Conservation (phyloP, 2,113 vertebrate genomes). For the Serinus canaria region DNA sequence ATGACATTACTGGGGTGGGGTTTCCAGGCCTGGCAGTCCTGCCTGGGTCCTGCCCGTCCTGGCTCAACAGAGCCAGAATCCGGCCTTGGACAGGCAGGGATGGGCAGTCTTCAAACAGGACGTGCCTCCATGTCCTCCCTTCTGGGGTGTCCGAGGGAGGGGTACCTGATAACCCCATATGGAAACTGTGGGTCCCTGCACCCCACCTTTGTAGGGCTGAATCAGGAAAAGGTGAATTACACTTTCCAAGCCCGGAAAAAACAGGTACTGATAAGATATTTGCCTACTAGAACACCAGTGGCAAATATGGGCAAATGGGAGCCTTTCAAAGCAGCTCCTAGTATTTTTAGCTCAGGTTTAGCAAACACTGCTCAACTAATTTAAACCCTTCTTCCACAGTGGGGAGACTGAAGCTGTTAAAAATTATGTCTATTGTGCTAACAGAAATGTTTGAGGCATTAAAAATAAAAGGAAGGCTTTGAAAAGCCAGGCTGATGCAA, state of each 20-base stretch:
- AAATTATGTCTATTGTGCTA: not conserved
- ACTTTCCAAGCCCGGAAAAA: constrained; percentile 24
- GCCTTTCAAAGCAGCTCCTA: not conserved
- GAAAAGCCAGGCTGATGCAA: not conserved
- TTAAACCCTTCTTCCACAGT: not conserved
- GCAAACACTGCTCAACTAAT: not conserved
- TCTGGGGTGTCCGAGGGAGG: constrained; percentile 61
- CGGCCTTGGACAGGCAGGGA: constrained; percentile 30
- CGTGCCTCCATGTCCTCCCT: constrained; percentile 22
- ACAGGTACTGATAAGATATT: constrained; percentile 41
- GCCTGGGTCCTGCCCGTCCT: constrained; percentile 24
- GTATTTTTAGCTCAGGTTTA: not conserved
- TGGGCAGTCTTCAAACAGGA: constrained; percentile 72
- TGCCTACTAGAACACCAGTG: not conserved
- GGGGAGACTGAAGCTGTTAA: not conserved
- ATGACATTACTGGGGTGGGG: constrained; percentile 47
- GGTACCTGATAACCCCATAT: constrained; percentile 48
- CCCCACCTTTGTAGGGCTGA: constrained; percentile 59
- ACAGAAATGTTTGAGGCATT: not conserved
- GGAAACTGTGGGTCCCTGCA: constrained; percentile 49
- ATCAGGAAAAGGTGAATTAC: constrained; percentile 53
- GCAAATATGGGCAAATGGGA: constrained; percentile 1
- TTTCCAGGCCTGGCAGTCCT: constrained; percentile 11
- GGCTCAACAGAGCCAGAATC: constrained; percentile 21
- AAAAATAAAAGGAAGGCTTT: not conserved